Evolutionary conservation across 2,113 vertebrate species (phyloP).

Genomic region (Triplophysa rosa): DNA sequence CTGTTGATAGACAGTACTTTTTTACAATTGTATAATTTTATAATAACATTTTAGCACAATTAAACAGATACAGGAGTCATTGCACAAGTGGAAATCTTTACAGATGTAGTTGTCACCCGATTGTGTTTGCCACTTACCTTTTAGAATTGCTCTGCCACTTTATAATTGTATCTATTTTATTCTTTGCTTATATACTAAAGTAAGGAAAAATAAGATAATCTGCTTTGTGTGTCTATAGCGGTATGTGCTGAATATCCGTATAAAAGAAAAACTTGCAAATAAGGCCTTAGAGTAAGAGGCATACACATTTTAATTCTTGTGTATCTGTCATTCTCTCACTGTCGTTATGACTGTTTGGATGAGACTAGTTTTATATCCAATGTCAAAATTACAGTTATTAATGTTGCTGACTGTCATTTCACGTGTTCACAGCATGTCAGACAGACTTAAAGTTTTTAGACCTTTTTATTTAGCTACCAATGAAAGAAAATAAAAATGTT

Average conservation of each 20-base stretch:
- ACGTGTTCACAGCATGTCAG: too few species aligned
- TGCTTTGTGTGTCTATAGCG: background rate
- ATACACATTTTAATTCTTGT: too few species aligned
- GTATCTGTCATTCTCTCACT: too few species aligned
- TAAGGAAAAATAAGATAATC: background rate
- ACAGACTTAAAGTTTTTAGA: too few species aligned
- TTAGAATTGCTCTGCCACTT: slow-evolving; percentile 68
- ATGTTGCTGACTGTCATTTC: too few species aligned
- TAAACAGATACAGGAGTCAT: slow-evolving; percentile 54
- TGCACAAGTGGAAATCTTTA: slow-evolving; percentile 68
- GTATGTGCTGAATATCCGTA: background rate
- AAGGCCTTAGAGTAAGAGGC: too few species aligned
- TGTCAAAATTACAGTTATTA: too few species aligned
- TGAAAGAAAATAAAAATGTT: too few species aligned
- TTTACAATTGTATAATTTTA: slow-evolving; percentile 48
- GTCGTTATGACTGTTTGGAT: too few species aligned
- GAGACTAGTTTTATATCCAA: too few species aligned
- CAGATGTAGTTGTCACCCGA: slow-evolving; percentile 62
- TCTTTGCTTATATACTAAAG: background rate
- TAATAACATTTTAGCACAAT: slow-evolving; percentile 47
- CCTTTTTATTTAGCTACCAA: too few species aligned
- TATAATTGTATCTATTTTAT: slow-evolving; percentile 40
- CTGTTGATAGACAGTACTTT: slow-evolving; percentile 47
- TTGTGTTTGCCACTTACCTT: slow-evolving; percentile 61
- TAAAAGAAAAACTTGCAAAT: background rate